Base-by-base conservation (phyloP, 2,888 invertebrate genomes). In the Agonopterix arenella region DNA sequence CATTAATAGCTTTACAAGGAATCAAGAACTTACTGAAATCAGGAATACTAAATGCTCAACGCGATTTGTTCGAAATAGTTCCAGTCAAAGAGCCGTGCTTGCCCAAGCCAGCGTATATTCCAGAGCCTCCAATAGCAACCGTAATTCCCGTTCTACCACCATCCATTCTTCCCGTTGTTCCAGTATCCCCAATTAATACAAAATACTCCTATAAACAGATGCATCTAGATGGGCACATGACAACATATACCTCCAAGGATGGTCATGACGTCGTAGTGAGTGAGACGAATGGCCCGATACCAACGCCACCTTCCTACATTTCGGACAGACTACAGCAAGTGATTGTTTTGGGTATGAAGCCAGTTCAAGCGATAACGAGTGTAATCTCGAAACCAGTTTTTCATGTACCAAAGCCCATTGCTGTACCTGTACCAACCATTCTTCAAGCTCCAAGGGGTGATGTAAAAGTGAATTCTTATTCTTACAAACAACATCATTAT, bases 201-300 rank as follows among this genome's bases (percentile, higher is more conserved):
- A 63, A 52, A 47, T 73, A 73, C 55, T 69, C 60, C 2, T 72
- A 73, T 49, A 60, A 63, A 50, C 66, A 74, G 56, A 51, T 62
- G n/a, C 54, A 58, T 4, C 51, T 54, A 4, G 61, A 63, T 37
- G 62, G 61, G 9, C 62, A 60, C 13, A 49, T 62, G 13, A 67
- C 60, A 46, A 59, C 54, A 0, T 76, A 61, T 59, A 65, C 44
- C 56, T 72, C 36, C 54, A 64, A 50, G 36, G 46, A 36, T 36
- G 11, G 36, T 11, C 10, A 46, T n/a, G 46, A 46, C 37, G 60
- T 66, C 3, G 43, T 61, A 7, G 64, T 71, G 3, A 63, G 57
- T 5, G 56, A 68, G 47, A 67, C 56, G 11, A 46, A 60, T 4
- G 54, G 54, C 11, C 61, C 54, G 8, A 51, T 60, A 0, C 59